These are phyloP conservation scores for Equus quagga DNA, from an alignment of 2,113 vertebrate genomes.

Conservation along the genomic window DNA sequence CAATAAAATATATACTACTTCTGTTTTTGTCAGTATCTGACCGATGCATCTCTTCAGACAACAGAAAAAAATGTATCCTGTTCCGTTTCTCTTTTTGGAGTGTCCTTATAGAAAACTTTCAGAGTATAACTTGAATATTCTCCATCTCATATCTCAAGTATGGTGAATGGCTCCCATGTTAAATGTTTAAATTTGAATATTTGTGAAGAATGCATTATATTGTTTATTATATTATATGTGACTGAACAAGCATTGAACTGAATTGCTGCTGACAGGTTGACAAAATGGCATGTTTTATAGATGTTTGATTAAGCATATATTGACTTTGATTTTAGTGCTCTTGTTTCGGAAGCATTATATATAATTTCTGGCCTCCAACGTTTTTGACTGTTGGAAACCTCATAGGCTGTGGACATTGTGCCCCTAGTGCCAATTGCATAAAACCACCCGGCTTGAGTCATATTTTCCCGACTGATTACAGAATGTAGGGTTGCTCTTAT, in stretches of 20 bases:
- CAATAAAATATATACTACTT: background rate
- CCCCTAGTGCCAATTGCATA: background rate
- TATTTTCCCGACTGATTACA: background rate
- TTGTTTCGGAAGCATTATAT: background rate
- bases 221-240: background rate
- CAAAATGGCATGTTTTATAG: background rate
- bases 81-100: background rate
- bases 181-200: background rate
- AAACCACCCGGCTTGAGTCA: background rate
- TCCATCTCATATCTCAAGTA: background rate
- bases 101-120: background rate
- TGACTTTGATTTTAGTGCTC: background rate
- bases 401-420: background rate
- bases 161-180: background rate
- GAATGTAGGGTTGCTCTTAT: background rate
- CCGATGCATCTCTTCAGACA: background rate
- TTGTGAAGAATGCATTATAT: background rate
- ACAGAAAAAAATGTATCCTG: background rate
- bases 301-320: background rate
- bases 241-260: background rate
- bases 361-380: background rate
- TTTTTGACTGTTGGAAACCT: background rate
- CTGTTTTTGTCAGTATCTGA: background rate
- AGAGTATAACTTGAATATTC: background rate
- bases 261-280: background rate